phyloP scores from a whole-genome alignment of 2,113 vertebrate genomes.

The Tautogolabrus adspersus region DNA sequence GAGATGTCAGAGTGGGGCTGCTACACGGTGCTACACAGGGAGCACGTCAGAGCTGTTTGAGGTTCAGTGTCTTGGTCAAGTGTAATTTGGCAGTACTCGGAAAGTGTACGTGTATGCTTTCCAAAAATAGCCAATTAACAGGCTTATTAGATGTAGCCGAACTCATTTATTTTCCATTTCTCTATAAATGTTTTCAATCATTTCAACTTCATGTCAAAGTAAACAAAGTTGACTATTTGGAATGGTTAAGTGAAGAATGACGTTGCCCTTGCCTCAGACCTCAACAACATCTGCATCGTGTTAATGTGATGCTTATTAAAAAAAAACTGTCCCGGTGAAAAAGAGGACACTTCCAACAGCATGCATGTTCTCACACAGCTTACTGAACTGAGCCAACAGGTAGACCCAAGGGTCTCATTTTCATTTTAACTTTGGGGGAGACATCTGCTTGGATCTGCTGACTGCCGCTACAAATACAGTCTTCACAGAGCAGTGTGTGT shows the following conservation, averaged over 20 bases:
- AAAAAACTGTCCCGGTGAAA: neutral
- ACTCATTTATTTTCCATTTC: too few species aligned
- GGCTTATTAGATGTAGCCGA: neutral
- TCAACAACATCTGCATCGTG: neutral
- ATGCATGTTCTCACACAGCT: conserved; percentile 1
- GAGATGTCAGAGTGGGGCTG: too few species aligned
- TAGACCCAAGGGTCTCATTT: conserved; percentile 11
- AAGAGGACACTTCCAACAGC: conserved; percentile 10
- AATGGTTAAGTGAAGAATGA: conserved; percentile 3
- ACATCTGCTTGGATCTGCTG: conserved; percentile 25
- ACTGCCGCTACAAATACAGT: neutral
- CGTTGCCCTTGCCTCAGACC: neutral
- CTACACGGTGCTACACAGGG: too few species aligned
- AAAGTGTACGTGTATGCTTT: too few species aligned
- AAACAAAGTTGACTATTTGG: conserved; percentile 6
- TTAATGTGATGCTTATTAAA: neutral
- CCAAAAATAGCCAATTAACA: neutral
- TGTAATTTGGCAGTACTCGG: too few species aligned
- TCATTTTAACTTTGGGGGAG: conserved; percentile 10
- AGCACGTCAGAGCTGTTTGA: too few species aligned
- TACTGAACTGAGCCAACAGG: conserved; percentile 34
- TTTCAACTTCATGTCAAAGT: neutral
- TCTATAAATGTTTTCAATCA: neutral
- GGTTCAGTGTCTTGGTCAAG: too few species aligned
- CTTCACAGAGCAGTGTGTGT: neutral